phyloP scores from a whole-genome alignment of 2,888 invertebrate species.

The Lepetodrilus schrolli region DNA sequence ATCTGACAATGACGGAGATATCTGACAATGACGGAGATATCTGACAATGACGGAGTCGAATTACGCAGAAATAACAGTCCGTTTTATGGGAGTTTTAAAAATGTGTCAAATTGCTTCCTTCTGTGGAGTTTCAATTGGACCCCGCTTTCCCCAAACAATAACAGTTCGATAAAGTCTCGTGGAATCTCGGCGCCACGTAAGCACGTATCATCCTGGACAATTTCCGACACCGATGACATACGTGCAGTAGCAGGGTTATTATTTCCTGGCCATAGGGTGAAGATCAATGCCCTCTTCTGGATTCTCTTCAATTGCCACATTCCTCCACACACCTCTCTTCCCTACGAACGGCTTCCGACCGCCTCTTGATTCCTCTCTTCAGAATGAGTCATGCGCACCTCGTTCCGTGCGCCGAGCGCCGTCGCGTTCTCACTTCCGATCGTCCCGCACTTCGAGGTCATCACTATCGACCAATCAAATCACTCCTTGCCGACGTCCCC shows the following conservation, averaged over 20 bases:
- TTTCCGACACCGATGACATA: constrained; percentile 3
- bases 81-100: neutral
- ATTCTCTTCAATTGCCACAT: constrained; percentile 9
- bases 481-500: neutral
- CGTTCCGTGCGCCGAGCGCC: neutral
- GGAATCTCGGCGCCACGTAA: neutral
- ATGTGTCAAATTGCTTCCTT: constrained; percentile 17
- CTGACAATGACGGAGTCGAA: no score
- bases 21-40: no score
- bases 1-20: no score
- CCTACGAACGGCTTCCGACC: neutral
- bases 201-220: constrained; percentile 10
- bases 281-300: constrained; percentile 15
- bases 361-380: neutral
- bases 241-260: constrained; percentile 1
- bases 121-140: constrained; percentile 10
- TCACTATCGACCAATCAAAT: neutral
- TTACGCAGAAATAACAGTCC: constrained; percentile 2
- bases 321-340: constrained; percentile 13
- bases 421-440: neutral
- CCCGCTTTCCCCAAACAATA: constrained; percentile 19
- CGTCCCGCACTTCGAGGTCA: neutral
- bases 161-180: constrained; percentile 9
- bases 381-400: neutral
- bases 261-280: constrained; percentile 1